Percentiles rank a stretch among this genome's conserved stretches.
Conservation (phyloP, 35 echinoderm and acorn worm species). For the Apostichopus japonicus region DNA sequence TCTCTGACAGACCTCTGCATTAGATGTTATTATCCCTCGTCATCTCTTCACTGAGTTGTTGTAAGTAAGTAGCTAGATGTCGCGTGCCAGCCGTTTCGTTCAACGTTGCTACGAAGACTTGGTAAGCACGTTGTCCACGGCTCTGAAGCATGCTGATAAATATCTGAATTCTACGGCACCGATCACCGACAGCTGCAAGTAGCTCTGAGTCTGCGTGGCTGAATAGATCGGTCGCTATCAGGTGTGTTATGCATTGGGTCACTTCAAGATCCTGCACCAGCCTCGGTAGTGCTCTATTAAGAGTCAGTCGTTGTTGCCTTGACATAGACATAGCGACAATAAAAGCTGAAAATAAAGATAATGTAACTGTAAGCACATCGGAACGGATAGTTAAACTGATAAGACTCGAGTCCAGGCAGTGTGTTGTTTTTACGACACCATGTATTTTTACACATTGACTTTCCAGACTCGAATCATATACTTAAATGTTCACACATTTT, state of each 20-base stretch:
- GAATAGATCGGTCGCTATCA: not conserved
- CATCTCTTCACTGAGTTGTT: not conserved
- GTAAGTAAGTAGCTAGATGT: not conserved
- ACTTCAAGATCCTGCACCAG: not conserved
- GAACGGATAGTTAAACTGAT: too few relatives aligned
- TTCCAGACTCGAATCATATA: too few relatives aligned
- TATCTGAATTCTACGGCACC: not conserved
- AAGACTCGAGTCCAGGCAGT: too few relatives aligned
- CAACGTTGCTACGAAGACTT: not conserved
- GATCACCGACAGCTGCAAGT: not conserved
- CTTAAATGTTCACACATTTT: too few relatives aligned
- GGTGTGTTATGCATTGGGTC: not conserved
- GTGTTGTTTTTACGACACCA: too few relatives aligned
- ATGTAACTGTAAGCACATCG: too few relatives aligned
- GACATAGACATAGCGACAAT: slow-evolving; percentile 7
- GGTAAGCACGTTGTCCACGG: not conserved
- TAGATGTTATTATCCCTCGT: too few relatives aligned
- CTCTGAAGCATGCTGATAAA: not conserved
- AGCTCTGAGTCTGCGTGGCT: not conserved
- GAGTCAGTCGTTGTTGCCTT: not conserved
- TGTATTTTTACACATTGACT: too few relatives aligned
- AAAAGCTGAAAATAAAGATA: not conserved
- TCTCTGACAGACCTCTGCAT: too few relatives aligned
- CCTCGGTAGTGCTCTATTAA: not conserved
- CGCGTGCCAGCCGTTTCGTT: not conserved